These are phyloP conservation scores for Corydoras sp. DNA, from an alignment of 2,113 vertebrate species.

Conservation along the genomic window DNA sequence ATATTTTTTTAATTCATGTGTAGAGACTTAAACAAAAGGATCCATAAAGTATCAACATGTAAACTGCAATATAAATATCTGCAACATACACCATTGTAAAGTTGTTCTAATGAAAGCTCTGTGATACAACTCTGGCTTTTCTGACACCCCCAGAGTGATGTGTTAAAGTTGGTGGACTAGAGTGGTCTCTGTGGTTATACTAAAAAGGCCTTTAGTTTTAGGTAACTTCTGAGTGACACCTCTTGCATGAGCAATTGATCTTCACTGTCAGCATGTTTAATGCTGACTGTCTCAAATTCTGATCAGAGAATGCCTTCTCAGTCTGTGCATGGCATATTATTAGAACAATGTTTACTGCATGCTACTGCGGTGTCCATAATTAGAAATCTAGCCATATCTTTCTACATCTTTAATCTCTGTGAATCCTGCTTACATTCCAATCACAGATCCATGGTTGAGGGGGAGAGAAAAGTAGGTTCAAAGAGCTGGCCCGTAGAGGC, in stretches of 20 bases:
- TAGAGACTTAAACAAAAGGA: no score
- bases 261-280: constrained; percentile 16
- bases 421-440: constrained; percentile 61
- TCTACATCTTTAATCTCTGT: constrained; percentile 51
- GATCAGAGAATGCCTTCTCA: background rate
- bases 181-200: background rate
- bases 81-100: no score
- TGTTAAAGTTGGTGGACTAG: background rate
- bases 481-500: constrained; percentile 23
- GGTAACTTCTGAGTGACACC: no score
- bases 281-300: background rate
- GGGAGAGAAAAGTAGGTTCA: constrained; percentile 35
- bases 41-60: no score
- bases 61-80: no score
- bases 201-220: no score
- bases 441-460: constrained; percentile 48
- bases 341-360: constrained; percentile 57
- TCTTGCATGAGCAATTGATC: background rate
- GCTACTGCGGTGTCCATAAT: constrained; percentile 49
- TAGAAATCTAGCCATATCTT: constrained; percentile 55
- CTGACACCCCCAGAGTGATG: no score
- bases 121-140: no score
- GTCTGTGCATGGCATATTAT: constrained; percentile 42
- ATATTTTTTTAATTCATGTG: no score
- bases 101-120: no score